phyloP scores from a whole-genome alignment of 2,113 vertebrate genomes.

The Euleptes europaea region DNA sequence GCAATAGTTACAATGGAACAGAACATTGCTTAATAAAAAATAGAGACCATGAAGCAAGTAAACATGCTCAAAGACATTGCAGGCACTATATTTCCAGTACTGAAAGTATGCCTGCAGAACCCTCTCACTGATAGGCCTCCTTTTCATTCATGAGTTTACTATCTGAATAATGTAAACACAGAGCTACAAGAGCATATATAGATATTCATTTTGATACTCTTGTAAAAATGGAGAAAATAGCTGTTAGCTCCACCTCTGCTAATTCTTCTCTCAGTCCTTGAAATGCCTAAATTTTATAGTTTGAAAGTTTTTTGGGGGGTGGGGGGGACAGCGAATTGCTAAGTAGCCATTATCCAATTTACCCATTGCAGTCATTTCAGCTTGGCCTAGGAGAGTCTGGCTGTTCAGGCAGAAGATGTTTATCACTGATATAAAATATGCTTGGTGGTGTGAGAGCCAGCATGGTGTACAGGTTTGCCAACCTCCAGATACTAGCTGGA shows the following conservation, averaged over 20 bases:
- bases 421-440: background rate
- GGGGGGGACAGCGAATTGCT: background rate
- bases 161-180: background rate
- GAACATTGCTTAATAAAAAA: background rate
- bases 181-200: background rate
- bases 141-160: background rate
- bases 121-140: background rate
- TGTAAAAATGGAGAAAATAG: background rate
- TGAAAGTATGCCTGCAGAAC: background rate
- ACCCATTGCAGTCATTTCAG: background rate
- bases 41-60: background rate
- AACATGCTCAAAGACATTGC: background rate
- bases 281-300: background rate
- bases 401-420: background rate
- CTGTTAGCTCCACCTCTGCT: background rate
- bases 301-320: background rate
- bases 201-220: background rate
- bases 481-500: too few species aligned
- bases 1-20: background rate
- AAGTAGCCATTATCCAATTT: background rate
- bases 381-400: background rate
- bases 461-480: too few species aligned
- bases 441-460: too few species aligned
- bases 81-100: accelerated
- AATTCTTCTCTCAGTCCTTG: background rate